Evolutionary conservation across 1,140 invertebrate genomes (phyloP).

Genomic region (Cydia fagiglandana): DNA sequence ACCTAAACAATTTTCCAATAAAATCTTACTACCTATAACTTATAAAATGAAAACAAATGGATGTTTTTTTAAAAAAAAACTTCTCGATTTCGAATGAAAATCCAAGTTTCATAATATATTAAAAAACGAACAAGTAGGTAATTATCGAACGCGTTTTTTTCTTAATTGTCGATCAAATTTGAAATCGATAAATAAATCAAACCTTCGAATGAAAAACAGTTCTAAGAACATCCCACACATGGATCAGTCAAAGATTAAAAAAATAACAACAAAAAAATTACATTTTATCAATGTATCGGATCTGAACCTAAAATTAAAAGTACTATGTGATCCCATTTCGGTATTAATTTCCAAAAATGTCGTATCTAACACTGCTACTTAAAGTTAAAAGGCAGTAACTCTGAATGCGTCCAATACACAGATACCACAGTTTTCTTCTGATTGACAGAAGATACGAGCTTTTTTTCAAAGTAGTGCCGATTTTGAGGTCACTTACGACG

Average conservation of each 20-base stretch:
- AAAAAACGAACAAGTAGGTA: neutral
- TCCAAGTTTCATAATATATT: neutral
- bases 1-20: too few relatives aligned
- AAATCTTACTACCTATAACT: too few relatives aligned
- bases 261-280: constrained; percentile 5
- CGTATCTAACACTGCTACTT: too few relatives aligned
- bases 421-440: too few relatives aligned
- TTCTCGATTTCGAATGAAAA: too few relatives aligned
- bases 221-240: constrained; percentile 24
- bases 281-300: constrained; percentile 29
- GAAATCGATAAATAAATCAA: constrained; percentile 29
- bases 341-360: too few relatives aligned
- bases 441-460: too few relatives aligned
- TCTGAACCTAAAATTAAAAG: neutral
- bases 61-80: too few relatives aligned
- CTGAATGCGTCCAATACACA: too few relatives aligned
- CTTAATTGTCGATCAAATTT: constrained; percentile 8
- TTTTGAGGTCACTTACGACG: constrained; percentile 3
- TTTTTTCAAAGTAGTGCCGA: too few relatives aligned
- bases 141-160: neutral
- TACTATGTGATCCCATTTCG: neutral
- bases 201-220: constrained; percentile 14
- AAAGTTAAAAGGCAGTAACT: too few relatives aligned
- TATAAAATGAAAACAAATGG: too few relatives aligned
- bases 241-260: constrained; percentile 3